These are phyloP conservation scores for Urocitellus parryii DNA, from an alignment of 2,113 vertebrate genomes.

Conservation along the genomic window DNA sequence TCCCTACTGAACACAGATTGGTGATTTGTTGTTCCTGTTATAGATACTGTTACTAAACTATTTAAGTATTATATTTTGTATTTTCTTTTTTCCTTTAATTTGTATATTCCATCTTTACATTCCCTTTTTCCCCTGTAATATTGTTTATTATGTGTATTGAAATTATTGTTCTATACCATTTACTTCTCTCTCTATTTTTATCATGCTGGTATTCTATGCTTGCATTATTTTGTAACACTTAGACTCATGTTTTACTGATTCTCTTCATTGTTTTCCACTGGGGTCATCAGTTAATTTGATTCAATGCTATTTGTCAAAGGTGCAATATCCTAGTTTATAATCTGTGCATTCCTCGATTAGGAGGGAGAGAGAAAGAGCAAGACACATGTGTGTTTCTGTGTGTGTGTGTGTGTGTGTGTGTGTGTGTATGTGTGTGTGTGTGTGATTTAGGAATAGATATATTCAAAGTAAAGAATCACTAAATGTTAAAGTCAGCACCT, in stretches of 20 bases:
- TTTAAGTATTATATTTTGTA: neutral
- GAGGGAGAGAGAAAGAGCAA: neutral
- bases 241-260: neutral
- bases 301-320: neutral
- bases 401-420: too few relatives aligned
- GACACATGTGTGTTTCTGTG: too few relatives aligned
- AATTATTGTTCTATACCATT: neutral
- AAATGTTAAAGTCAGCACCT: neutral
- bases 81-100: neutral
- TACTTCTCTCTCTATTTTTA: neutral
- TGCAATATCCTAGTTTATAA: neutral
- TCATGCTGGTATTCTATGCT: neutral
- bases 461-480: neutral
- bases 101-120: neutral
- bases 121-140: neutral
- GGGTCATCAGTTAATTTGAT: neutral
- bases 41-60: neutral
- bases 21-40: neutral
- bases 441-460: neutral
- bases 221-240: neutral
- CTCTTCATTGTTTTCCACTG: neutral
- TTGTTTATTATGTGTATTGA: neutral
- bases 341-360: neutral
- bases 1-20: neutral
- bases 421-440: too few relatives aligned